These are phyloP conservation scores for Phalloptychus januarius DNA, from an alignment of 2,797 vertebrate genomes.

Conservation along the genomic window DNA sequence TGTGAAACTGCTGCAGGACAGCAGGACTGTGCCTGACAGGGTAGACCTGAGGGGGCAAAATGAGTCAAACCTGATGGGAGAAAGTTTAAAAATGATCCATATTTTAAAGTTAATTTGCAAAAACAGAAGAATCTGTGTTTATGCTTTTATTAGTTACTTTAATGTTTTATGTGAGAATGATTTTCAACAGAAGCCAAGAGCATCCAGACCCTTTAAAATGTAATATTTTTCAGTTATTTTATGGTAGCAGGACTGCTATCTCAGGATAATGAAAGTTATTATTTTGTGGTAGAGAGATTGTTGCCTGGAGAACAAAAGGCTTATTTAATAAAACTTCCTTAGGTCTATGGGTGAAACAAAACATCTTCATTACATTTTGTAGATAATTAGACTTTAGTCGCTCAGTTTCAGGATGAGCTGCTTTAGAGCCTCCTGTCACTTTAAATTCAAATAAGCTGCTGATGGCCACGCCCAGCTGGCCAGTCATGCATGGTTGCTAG, in stretches of 20 bases:
- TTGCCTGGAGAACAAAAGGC: neutral
- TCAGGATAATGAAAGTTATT: neutral
- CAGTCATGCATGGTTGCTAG: too few relatives aligned
- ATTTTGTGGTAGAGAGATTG: neutral
- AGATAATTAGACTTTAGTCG: too few relatives aligned
- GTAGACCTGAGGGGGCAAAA: slow-evolving; percentile 24
- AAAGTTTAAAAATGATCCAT: neutral
- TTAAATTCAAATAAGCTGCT: too few relatives aligned
- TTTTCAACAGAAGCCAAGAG: neutral
- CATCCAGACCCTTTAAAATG: neutral
- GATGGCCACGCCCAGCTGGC: too few relatives aligned
- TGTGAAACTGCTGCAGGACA: slow-evolving; percentile 64
- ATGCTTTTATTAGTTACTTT: neutral
- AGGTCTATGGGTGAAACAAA: too few relatives aligned
- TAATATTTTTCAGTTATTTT: neutral
- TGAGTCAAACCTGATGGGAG: neutral
- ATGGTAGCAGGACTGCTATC: neutral
- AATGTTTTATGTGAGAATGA: too few relatives aligned
- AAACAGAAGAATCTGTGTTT: neutral
- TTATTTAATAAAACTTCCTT: neutral
- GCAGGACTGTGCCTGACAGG: slow-evolving; percentile 24
- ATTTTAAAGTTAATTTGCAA: neutral
- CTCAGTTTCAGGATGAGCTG: too few relatives aligned
- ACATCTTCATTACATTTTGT: too few relatives aligned
- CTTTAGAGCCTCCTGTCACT: too few relatives aligned